Evolutionary conservation across 2,888 invertebrate species (phyloP).

Genomic region (Nymphalis polychloros): DNA sequence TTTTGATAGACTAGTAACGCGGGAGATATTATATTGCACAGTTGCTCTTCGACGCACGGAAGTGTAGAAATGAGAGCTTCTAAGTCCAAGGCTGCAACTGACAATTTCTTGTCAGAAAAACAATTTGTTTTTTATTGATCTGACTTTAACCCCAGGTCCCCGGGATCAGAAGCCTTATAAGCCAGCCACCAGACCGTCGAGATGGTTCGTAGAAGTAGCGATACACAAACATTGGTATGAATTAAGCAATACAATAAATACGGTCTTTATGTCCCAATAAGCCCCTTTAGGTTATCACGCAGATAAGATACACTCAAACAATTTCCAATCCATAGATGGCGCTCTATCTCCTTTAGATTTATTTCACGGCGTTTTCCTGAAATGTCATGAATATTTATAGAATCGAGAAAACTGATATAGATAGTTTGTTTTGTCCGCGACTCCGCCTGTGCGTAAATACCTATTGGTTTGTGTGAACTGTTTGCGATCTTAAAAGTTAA

Average conservation of each 20-base stretch:
- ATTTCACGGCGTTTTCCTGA: conserved; percentile 19
- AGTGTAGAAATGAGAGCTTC: too few species aligned
- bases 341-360: conserved; percentile 18
- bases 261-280: conserved; percentile 14
- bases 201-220: neutral
- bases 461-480: neutral
- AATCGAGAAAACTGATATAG: neutral
- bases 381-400: conserved; percentile 24
- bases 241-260: conserved; percentile 10
- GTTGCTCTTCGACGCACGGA: too few species aligned
- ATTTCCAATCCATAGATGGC: conserved; percentile 16
- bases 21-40: too few species aligned
- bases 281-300: conserved; percentile 18
- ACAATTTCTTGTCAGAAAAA: too few species aligned
- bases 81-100: too few species aligned
- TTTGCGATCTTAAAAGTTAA: too few species aligned
- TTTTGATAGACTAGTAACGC: too few species aligned
- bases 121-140: too few species aligned
- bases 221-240: neutral
- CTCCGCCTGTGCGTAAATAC: neutral
- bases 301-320: conserved; percentile 17
- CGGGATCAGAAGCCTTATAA: too few species aligned
- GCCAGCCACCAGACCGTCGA: neutral
- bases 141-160: too few species aligned
- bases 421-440: neutral